A percentile compares a stretch with the other conserved stretches of the same genome.
These are phyloP conservation scores for Leptogaster cylindrica DNA, from an alignment of 2,888 invertebrate genomes.

Conservation along the genomic window DNA sequence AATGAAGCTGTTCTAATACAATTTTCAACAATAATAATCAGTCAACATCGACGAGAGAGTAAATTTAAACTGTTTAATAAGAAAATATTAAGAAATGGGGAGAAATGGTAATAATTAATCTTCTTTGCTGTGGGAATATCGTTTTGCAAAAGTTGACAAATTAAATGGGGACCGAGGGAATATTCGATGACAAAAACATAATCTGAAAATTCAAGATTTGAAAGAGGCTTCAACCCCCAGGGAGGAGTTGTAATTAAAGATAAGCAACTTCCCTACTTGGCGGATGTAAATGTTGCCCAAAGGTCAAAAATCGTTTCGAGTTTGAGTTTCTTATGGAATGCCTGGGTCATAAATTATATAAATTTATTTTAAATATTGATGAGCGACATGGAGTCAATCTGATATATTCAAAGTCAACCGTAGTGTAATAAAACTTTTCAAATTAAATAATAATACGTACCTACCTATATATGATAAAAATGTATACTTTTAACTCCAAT, in stretches of 20 bases:
- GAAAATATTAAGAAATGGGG: constrained; percentile 27
- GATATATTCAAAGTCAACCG: no score
- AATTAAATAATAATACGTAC: no score
- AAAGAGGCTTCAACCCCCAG: constrained; percentile 2
- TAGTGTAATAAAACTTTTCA: no score
- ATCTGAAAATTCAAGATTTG: constrained; percentile 27
- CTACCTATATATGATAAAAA: no score
- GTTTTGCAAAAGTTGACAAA: constrained; percentile 37
- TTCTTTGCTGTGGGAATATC: constrained; percentile 32
- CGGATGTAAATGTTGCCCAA: constrained; percentile 27
- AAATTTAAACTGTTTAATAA: constrained; percentile 40
- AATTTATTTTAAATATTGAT: no score
- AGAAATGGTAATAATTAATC: constrained; percentile 38
- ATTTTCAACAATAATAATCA: constrained; percentile 31
- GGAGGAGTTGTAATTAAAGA: constrained; percentile 37
- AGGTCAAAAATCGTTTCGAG: constrained; percentile 26
- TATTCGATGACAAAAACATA: constrained; percentile 40
- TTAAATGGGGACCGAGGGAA: constrained; percentile 37
- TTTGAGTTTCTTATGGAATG: no score
- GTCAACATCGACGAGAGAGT: constrained; percentile 11
- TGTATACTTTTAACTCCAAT: no score
- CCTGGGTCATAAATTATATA: no score
- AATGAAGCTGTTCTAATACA: constrained; percentile 35
- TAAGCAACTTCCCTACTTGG: constrained; percentile 16
- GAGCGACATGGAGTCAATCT: no score